phyloP scores from a whole-genome alignment of 2,888 invertebrate genomes.

The Cephus spinipes region DNA sequence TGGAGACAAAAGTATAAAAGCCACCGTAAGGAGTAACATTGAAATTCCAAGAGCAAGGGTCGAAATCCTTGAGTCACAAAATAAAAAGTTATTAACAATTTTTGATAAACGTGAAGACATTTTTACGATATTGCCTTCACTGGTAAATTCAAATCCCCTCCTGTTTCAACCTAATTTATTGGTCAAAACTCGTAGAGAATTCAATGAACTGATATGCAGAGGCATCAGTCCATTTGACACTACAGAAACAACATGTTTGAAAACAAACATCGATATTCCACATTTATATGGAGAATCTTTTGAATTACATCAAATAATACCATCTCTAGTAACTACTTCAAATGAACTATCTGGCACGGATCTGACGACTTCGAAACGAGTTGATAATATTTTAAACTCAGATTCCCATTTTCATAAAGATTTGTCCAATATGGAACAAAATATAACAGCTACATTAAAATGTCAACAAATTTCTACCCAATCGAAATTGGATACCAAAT shows the following conservation, averaged over 20 bases:
- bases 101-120: background rate
- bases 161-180: background rate
- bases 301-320: background rate
- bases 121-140: background rate
- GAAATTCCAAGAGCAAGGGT: background rate
- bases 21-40: background rate
- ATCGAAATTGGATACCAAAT: no score
- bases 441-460: no score
- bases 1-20: background rate
- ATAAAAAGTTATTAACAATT: background rate
- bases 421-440: no score
- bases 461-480: no score
- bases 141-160: background rate
- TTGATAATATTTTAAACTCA: no score
- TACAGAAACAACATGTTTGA: background rate
- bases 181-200: background rate
- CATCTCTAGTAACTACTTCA: no score
- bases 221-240: background rate
- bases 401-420: no score
- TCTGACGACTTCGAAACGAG: no score
- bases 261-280: background rate
- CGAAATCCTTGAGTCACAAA: background rate
- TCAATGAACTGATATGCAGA: background rate
- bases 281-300: background rate
- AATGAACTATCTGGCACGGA: no score